Percentiles rank a stretch among this genome's conserved stretches.
These are phyloP conservation scores for Hippocampus mohnikei DNA, from an alignment of 2,113 vertebrate species.

Conservation along the genomic window DNA sequence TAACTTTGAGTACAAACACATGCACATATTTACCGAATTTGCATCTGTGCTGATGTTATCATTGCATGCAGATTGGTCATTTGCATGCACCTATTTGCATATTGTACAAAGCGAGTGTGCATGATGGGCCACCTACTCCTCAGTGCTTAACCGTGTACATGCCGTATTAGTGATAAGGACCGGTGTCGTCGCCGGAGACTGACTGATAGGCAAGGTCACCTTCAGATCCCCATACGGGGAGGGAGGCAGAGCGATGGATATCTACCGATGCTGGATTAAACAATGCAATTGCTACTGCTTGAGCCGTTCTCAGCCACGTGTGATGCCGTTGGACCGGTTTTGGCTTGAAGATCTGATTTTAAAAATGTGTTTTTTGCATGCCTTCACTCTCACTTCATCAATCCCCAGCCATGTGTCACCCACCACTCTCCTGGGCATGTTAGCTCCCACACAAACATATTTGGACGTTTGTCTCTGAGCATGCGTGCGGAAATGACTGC, in stretches of 20 bases:
- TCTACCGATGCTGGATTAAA: slow-evolving; percentile 53
- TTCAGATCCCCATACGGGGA: slow-evolving; percentile 45
- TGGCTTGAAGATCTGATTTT: slow-evolving; percentile 21
- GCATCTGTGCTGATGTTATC: slow-evolving; percentile 43
- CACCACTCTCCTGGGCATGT: slow-evolving; percentile 8
- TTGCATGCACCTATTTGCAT: slow-evolving; percentile 70
- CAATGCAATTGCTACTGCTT: slow-evolving; percentile 38
- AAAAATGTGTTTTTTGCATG: slow-evolving; percentile 25
- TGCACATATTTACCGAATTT: slow-evolving; percentile 30
- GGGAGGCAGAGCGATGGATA: slow-evolving; percentile 43
- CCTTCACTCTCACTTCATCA: slow-evolving; percentile 15
- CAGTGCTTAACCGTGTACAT: slow-evolving; percentile 58
- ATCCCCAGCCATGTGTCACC: slow-evolving; percentile 17
- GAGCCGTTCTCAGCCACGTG: slow-evolving; percentile 12
- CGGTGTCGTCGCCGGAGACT: slow-evolving; percentile 56
- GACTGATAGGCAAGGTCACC: slow-evolving; percentile 66
- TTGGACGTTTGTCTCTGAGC: slow-evolving; percentile 4
- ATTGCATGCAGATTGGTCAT: slow-evolving; percentile 45
- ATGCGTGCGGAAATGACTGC: slow-evolving; percentile 14
- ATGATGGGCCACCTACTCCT: slow-evolving; percentile 62
- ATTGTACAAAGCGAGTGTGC: slow-evolving; percentile 53
- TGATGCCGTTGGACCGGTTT: slow-evolving; percentile 29
- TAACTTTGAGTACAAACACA: not conserved
- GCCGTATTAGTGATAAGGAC: slow-evolving; percentile 60
- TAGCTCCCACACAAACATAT: slow-evolving; percentile 9